Percentiles rank a stretch among this genome's conserved stretches.
These are phyloP conservation scores for Halichondria panicea DNA, from an alignment of 37 sponge, comb jelly and placozoan genomes.

Conservation along the genomic window DNA sequence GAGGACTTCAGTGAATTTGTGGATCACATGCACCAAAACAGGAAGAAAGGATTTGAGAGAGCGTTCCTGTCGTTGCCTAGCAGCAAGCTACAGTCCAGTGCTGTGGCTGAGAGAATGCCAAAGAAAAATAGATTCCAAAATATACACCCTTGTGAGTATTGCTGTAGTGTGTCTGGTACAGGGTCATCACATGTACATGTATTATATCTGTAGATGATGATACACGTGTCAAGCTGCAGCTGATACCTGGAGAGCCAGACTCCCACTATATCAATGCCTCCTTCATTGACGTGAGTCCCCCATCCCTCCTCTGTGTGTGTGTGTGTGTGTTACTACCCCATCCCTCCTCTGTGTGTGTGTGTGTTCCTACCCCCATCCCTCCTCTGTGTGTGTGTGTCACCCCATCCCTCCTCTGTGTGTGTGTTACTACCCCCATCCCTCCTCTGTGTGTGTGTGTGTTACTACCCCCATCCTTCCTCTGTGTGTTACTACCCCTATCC, in stretches of 20 bases:
- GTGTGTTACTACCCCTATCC: neutral
- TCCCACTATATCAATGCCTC: conserved; percentile 73
- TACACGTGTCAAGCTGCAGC: conserved; percentile 43
- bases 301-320: neutral
- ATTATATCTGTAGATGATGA: conserved; percentile 50
- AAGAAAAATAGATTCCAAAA: no score
- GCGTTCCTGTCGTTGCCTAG: conserved; percentile 76
- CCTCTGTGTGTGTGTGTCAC: neutral
- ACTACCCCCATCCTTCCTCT: neutral
- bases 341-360: neutral
- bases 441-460: neutral
- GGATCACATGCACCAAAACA: conserved; percentile 54
- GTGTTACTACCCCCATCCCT: neutral
- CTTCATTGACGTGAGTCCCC: conserved; percentile 47
- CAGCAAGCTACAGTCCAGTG: no score
- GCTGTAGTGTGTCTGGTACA: neutral
- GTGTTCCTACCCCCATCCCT: neutral
- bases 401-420: neutral
- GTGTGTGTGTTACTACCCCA: neutral
- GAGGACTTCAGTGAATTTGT: conserved; percentile 56
- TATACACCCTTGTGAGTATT: neutral
- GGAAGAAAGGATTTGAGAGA: conserved; percentile 66
- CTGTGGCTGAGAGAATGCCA: no score
- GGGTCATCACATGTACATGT: neutral
- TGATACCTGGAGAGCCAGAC: conserved; percentile 22